Conservation (phyloP, 1,140 invertebrate genomes). For the Calycopis cecrops region DNA sequence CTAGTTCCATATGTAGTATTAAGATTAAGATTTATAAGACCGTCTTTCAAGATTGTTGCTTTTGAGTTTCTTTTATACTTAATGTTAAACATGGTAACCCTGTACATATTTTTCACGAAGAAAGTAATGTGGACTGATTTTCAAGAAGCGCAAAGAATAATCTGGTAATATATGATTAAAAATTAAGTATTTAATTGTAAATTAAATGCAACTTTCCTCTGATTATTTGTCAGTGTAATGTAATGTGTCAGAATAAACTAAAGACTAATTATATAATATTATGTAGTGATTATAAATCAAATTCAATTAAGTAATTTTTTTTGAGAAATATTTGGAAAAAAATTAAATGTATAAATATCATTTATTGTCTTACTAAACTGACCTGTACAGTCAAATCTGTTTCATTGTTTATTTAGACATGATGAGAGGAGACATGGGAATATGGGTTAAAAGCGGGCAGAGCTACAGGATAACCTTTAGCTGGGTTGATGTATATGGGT, state of each 20-base stretch:
- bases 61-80: conserved; percentile 83
- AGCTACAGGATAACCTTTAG: too few species aligned
- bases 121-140: conserved; percentile 90
- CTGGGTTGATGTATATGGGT: too few species aligned
- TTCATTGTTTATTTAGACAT: too few species aligned
- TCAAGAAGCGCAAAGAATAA: conserved; percentile 88
- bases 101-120: conserved; percentile 89
- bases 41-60: conserved; percentile 74
- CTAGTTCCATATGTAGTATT: conserved; percentile 93
- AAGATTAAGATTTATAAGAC: conserved; percentile 80
- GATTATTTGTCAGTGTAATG: neutral
- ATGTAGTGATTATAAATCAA: conserved; percentile 6
- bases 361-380: too few species aligned
- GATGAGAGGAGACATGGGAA: too few species aligned
- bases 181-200: conserved; percentile 2
- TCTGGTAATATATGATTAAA: conserved; percentile 83
- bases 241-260: neutral
- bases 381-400: too few species aligned
- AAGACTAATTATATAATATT: conserved; percentile 2
- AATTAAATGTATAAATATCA: too few species aligned
- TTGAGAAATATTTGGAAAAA: neutral
- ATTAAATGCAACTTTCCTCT: too few species aligned
- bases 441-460: too few species aligned
- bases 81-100: conserved; percentile 84
- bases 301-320: neutral